Conservation (phyloP, 2,113 vertebrate species). For the Thalassarche chlororhynchos region DNA sequence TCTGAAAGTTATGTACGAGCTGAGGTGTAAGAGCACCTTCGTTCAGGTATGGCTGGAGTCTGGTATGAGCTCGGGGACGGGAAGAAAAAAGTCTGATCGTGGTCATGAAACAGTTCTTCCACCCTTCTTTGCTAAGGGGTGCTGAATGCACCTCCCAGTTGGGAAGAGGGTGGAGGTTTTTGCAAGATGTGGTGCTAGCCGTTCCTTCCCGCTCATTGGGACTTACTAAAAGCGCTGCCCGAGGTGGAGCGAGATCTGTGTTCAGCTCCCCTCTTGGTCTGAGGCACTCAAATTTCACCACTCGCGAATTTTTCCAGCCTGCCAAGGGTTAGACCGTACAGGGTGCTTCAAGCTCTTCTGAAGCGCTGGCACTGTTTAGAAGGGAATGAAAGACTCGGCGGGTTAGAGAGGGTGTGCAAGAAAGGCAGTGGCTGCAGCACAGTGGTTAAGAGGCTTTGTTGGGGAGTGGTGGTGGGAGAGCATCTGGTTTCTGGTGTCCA, state of each 20-base stretch:
- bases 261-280: neutral
- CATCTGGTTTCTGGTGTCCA: neutral
- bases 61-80: fast-evolving
- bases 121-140: neutral
- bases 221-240: fast-evolving
- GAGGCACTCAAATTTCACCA: neutral
- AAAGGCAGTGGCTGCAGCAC: neutral
- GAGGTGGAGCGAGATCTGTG: neutral
- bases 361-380: neutral
- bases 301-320: neutral
- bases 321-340: neutral
- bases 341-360: neutral
- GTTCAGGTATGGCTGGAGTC: neutral
- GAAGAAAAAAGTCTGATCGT: neutral
- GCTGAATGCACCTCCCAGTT: neutral
- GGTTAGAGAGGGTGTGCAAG: neutral
- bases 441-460: neutral
- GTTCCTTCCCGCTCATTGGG: fast-evolving
- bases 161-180: neutral
- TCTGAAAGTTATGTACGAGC: neutral
- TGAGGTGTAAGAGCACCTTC: neutral
- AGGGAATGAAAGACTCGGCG: neutral
- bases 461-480: neutral
- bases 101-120: neutral
- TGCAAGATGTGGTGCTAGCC: neutral